Conservation (phyloP, 53 echinoderm and acorn worm species). For the Glandiceps talaboti region DNA sequence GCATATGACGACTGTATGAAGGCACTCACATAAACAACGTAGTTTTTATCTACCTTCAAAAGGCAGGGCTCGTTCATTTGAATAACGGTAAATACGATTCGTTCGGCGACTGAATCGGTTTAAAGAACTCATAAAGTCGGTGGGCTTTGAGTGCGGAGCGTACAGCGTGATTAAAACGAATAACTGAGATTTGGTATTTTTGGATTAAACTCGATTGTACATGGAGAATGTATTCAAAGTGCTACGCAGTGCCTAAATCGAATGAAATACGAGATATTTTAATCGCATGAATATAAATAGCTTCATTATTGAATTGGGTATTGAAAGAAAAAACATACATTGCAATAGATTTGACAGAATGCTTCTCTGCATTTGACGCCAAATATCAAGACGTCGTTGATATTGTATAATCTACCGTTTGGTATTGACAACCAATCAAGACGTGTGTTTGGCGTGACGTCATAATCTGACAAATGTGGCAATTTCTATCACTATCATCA, state of each 20-base stretch:
- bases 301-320: not conserved
- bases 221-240: not conserved
- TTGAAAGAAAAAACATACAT: too few species aligned
- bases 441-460: too few species aligned
- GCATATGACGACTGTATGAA: too few species aligned
- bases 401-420: too few species aligned
- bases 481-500: too few species aligned
- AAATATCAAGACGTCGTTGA: too few species aligned
- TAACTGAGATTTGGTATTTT: not conserved
- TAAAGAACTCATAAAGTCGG: not conserved
- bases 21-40: too few species aligned
- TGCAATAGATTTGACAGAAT: too few species aligned
- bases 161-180: not conserved
- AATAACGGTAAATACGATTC: not conserved
- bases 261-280: not conserved
- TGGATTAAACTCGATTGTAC: not conserved
- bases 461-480: too few species aligned
- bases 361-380: too few species aligned
- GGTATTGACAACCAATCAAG: too few species aligned
- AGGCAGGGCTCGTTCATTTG: not conserved
- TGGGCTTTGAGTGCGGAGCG: not conserved
- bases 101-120: not conserved
- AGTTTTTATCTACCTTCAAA: too few species aligned
- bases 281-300: not conserved
- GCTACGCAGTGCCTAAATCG: not conserved